Conservation (phyloP, 2,797 vertebrate genomes). For the Neoniphon sammara region DNA sequence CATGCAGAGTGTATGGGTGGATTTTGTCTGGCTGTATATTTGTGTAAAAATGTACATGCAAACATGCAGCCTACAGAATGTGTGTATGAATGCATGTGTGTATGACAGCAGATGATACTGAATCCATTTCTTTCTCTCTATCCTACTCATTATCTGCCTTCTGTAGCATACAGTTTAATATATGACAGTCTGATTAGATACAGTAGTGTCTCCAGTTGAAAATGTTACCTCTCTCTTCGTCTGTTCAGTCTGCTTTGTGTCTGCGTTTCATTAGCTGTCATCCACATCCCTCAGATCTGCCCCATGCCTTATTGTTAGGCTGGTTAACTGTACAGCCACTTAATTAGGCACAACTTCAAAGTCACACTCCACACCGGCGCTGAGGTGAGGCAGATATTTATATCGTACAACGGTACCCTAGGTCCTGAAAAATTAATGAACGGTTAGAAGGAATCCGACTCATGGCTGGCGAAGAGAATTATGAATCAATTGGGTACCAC, state of each 20-base stretch:
- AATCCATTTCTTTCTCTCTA: slow-evolving; percentile 13
- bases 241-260: slow-evolving; percentile 45
- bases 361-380: slow-evolving; percentile 52
- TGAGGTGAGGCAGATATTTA: slow-evolving; percentile 75
- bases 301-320: slow-evolving; percentile 70
- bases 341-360: slow-evolving; percentile 82
- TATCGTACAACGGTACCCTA: slow-evolving; percentile 65
- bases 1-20: neutral
- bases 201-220: slow-evolving; percentile 12
- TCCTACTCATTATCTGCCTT: neutral
- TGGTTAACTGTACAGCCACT: slow-evolving; percentile 75
- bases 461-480: slow-evolving; percentile 66
- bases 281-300: slow-evolving; percentile 64
- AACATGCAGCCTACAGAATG: neutral
- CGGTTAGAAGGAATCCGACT: slow-evolving; percentile 71
- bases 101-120: neutral
- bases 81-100: neutral
- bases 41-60: neutral
- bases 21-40: slow-evolving; percentile 10
- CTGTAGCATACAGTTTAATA: slow-evolving; percentile 3
- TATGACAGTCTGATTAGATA: slow-evolving; percentile 31
- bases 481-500: slow-evolving; percentile 52
- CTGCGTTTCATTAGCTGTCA: slow-evolving; percentile 65
- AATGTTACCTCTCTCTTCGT: slow-evolving; percentile 14
- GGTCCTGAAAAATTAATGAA: slow-evolving; percentile 79